These are phyloP conservation scores for Myioborus melanocephalus DNA, from an alignment of 2,797 vertebrate genomes.

Conservation along the genomic window DNA sequence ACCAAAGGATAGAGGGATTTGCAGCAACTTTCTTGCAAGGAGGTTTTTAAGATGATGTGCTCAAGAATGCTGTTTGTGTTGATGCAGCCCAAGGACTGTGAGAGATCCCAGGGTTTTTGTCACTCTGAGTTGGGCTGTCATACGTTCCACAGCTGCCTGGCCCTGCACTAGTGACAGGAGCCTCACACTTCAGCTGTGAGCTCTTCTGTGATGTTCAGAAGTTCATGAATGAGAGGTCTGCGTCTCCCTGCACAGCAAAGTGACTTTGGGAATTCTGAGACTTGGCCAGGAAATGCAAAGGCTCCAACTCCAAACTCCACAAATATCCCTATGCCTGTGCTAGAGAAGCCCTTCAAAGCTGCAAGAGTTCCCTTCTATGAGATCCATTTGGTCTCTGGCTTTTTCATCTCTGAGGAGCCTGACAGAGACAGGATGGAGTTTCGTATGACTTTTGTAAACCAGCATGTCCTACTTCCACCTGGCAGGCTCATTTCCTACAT, in stretches of 20 bases:
- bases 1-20: background rate
- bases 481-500: background rate
- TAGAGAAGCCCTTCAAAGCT: background rate
- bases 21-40: background rate
- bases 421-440: background rate
- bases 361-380: background rate
- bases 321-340: background rate
- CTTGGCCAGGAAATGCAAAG: background rate
- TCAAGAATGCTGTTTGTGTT: background rate
- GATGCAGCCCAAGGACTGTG: background rate
- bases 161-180: background rate
- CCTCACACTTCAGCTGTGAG: background rate
- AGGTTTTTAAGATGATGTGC: background rate
- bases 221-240: background rate
- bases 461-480: background rate
- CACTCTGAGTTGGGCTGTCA: background rate
- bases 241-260: background rate
- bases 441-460: background rate
- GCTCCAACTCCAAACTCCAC: background rate
- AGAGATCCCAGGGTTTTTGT: background rate
- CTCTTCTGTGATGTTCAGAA: background rate
- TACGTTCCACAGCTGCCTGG: fast-evolving
- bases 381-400: background rate
- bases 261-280: background rate
- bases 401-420: background rate